Conservation (phyloP, 37 sponge, comb jelly and placozoan species). For the Beroe ovata region DNA sequence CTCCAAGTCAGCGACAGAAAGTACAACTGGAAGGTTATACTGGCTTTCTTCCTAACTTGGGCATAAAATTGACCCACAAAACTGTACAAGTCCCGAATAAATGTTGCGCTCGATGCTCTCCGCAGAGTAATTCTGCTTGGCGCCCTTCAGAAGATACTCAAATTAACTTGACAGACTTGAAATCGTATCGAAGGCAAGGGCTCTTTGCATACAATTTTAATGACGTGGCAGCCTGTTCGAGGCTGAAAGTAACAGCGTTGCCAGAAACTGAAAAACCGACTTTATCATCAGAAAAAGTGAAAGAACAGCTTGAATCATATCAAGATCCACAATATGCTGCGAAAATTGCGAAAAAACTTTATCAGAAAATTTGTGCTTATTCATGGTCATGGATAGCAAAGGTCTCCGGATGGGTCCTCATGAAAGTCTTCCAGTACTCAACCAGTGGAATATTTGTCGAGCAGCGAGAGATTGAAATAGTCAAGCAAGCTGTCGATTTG, state of each 20-base stretch:
- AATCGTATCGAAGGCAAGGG: background rate
- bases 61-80: conserved; percentile 33
- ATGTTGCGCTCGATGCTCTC: conserved; percentile 28
- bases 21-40: background rate
- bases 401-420: conserved; percentile 13
- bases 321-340: background rate
- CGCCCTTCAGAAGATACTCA: background rate
- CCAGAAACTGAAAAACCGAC: conserved; percentile 15
- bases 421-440: conserved; percentile 21
- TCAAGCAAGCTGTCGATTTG: background rate
- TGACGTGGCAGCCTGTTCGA: background rate
- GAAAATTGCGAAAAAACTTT: background rate
- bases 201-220: conserved; percentile 17
- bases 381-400: conserved; percentile 48
- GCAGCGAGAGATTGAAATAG: conserved; percentile 11
- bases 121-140: background rate
- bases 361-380: background rate
- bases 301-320: conserved; percentile 4
- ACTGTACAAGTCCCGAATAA: background rate
- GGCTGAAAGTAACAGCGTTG: background rate
- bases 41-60: conserved; percentile 22
- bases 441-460: conserved; percentile 61
- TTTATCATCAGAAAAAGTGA: background rate
- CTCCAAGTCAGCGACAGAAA: conserved; percentile 24
- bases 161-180: background rate